Percentiles rank a stretch among this genome's conserved stretches.
Evolutionary conservation across 1,140 invertebrate species (phyloP).

Genomic region (Microplitis mediator): DNA sequence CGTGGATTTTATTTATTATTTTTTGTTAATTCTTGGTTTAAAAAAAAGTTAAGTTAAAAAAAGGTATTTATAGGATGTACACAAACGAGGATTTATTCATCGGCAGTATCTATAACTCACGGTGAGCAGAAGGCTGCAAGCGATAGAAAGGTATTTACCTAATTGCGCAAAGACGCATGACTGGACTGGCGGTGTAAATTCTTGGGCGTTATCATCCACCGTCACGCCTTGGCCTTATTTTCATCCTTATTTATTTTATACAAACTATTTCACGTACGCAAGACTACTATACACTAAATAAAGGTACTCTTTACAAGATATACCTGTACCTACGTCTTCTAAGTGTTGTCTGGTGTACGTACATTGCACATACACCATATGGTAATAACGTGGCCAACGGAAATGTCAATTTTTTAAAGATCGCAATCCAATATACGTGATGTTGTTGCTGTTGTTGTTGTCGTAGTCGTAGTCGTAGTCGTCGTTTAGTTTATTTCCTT

Average conservation of each 20-base stretch:
- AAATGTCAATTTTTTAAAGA: conserved; percentile 3
- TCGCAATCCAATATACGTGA: not conserved
- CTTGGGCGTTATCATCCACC: conserved; percentile 30
- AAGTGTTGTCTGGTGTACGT: not conserved
- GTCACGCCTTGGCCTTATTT: conserved; percentile 36
- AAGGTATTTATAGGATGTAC: conserved; percentile 21
- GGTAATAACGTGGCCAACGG: not conserved
- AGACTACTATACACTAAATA: not conserved
- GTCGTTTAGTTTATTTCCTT: not conserved
- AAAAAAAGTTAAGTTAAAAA: conserved; percentile 5
- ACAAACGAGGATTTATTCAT: conserved; percentile 30
- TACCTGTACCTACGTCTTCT: too few relatives aligned
- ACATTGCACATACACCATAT: conserved; percentile 6
- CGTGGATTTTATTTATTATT: conserved; percentile 5
- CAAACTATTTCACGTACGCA: conserved; percentile 14
- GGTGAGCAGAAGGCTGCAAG: conserved; percentile 20
- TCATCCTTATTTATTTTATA: conserved; percentile 12
- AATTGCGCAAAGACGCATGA: conserved; percentile 36
- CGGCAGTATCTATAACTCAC: conserved; percentile 26
- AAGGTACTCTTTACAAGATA: too few relatives aligned
- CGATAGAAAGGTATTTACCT: conserved; percentile 35
- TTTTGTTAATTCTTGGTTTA: not conserved
- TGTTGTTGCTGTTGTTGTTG: not conserved
- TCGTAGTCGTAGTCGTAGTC: not conserved
- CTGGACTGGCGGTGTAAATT: conserved; percentile 28